A percentile compares a stretch with the other conserved stretches of the same genome.
Conservation (phyloP, 2,888 invertebrate genomes). For the Rhyacophila evoluta region DNA sequence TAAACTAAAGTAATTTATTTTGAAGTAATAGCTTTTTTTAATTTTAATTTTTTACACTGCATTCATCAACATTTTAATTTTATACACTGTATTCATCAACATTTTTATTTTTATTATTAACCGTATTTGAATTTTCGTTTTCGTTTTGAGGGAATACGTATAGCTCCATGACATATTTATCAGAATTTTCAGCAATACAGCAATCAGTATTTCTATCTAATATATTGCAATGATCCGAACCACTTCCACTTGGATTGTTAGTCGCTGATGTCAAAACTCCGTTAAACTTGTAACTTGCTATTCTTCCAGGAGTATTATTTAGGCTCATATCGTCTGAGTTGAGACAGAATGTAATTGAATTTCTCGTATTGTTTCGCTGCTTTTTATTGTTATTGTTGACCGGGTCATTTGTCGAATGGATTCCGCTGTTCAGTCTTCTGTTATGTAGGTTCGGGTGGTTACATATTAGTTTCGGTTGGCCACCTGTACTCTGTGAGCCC, state of each 20-base stretch:
- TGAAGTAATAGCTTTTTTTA: too few relatives aligned
- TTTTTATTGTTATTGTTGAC: constrained; percentile 29
- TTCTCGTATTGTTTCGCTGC: constrained; percentile 17
- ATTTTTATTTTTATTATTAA: not conserved
- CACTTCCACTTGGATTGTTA: not conserved
- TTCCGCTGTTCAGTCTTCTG: not conserved
- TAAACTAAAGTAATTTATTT: too few relatives aligned
- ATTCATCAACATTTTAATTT: not conserved
- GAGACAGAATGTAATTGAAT: constrained; percentile 37
- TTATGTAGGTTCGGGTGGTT: constrained; percentile 23
- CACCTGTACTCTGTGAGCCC: not conserved
- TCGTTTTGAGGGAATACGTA: constrained; percentile 32
- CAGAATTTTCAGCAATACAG: constrained; percentile 16
- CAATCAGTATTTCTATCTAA: not conserved
- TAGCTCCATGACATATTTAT: constrained; percentile 30
- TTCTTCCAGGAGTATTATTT: not conserved
- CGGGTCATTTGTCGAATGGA: not conserved
- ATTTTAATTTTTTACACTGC: too few relatives aligned
- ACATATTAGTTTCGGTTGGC: constrained; percentile 25
- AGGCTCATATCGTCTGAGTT: not conserved
- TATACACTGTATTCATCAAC: constrained; percentile 23
- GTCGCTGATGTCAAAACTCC: not conserved
- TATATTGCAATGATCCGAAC: not conserved
- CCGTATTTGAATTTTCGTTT: not conserved
- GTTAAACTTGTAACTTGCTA: not conserved